Conservation (phyloP, 2,113 vertebrate genomes). For the Sardina pilchardus region DNA sequence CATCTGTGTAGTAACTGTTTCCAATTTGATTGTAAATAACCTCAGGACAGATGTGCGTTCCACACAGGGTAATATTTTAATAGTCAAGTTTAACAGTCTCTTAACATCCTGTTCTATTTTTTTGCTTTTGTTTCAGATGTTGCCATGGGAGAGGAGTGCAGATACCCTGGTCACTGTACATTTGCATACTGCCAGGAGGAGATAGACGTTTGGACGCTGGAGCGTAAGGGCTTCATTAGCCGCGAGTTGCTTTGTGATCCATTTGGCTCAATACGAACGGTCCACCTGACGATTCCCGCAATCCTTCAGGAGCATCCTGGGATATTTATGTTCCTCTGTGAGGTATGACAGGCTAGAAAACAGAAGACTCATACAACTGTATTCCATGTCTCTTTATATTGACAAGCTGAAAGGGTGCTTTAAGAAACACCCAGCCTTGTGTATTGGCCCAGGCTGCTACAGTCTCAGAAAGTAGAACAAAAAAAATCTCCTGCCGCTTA, state of each 20-base stretch:
- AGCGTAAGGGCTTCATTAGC: conserved; percentile 92
- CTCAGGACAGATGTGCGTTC: not conserved
- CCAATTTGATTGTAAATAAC: not conserved
- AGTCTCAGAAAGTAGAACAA: not conserved
- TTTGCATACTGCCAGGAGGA: conserved; percentile 98
- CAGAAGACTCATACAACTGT: not conserved
- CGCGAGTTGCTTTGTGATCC: conserved; percentile 87
- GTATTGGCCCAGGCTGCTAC: not conserved
- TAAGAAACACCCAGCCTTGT: not conserved
- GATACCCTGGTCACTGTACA: conserved; percentile 91
- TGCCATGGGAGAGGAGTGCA: conserved; percentile 86
- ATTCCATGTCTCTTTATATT: not conserved
- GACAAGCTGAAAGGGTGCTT: not conserved
- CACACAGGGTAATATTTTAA: not conserved
- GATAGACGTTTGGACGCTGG: conserved; percentile 95
- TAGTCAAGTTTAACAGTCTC: not conserved
- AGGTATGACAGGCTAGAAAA: conserved; percentile 69
- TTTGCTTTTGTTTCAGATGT: conserved; percentile 77
- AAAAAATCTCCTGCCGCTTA: not conserved
- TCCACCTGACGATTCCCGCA: conserved; percentile 81
- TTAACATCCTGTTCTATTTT: not conserved
- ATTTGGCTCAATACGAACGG: conserved; percentile 76
- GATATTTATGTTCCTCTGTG: conserved; percentile 96
- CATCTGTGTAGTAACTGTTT: no score
- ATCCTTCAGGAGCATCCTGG: conserved; percentile 93